These are phyloP conservation scores for Etheostoma spectabile DNA, from an alignment of 2,113 vertebrate species.

Conservation along the genomic window DNA sequence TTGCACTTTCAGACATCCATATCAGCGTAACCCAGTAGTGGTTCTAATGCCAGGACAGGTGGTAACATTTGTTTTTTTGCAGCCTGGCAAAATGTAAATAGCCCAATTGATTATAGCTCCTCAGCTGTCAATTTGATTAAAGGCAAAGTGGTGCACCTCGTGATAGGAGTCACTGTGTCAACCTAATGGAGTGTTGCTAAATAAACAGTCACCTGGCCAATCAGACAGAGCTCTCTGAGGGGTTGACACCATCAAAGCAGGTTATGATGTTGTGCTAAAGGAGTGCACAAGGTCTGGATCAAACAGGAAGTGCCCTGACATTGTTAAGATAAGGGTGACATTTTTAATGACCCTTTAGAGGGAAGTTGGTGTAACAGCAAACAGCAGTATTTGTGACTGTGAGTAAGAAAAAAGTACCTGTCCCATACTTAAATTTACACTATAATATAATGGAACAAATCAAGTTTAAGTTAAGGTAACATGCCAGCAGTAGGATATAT, in stretches of 20 bases:
- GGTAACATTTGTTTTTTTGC: conserved; percentile 37
- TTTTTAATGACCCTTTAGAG: neutral
- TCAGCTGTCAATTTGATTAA: conserved; percentile 73
- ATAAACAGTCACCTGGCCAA: conserved; percentile 64
- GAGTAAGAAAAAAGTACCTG: neutral
- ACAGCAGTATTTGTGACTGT: neutral
- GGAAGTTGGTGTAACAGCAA: conserved; percentile 1
- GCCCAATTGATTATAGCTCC: conserved; percentile 65
- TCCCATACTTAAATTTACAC: neutral
- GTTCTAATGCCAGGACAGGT: conserved; percentile 47
- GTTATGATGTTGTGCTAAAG: neutral
- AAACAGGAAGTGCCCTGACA: conserved; percentile 7
- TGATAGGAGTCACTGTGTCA: conserved; percentile 62
- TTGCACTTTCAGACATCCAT: neutral
- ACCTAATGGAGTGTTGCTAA: conserved; percentile 71
- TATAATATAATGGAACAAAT: neutral
- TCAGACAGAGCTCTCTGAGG: conserved; percentile 29
- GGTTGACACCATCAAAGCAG: conserved; percentile 30
- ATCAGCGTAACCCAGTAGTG: neutral
- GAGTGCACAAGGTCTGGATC: neutral
- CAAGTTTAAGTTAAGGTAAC: neutral
- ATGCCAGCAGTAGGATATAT: neutral
- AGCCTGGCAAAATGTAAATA: conserved; percentile 64
- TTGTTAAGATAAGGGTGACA: neutral
- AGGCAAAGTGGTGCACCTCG: conserved; percentile 59